A percentile compares a stretch with the other conserved stretches of the same genome.
Conservation (phyloP, 2,888 invertebrate genomes). For the Pyrrhosoma nymphula region DNA sequence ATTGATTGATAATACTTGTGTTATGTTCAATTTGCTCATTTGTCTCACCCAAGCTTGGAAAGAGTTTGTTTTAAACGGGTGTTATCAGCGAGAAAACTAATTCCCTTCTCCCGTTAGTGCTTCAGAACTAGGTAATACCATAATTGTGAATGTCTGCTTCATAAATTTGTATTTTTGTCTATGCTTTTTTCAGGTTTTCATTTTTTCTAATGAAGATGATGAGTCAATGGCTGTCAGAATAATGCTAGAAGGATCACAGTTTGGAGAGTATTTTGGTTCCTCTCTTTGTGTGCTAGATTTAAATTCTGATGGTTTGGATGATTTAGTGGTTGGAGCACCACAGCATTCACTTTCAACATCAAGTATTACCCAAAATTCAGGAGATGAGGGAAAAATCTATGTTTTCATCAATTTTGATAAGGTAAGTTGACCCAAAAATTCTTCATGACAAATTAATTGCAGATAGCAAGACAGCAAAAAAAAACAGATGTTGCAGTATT, state of each 20-base stretch:
- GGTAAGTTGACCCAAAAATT: neutral
- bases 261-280: slow-evolving; percentile 85
- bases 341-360: slow-evolving; percentile 73
- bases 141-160: too few relatives aligned
- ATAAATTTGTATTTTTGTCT: too few relatives aligned
- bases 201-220: slow-evolving; percentile 36
- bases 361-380: slow-evolving; percentile 73
- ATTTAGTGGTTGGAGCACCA: slow-evolving; percentile 84
- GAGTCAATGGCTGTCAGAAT: slow-evolving; percentile 9
- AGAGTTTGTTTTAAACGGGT: too few relatives aligned
- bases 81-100: too few relatives aligned
- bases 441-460: too few relatives aligned
- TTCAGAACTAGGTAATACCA: too few relatives aligned
- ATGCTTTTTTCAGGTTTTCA: slow-evolving; percentile 49
- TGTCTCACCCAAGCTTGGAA: too few relatives aligned
- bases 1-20: too few relatives aligned
- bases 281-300: slow-evolving; percentile 82
- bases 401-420: slow-evolving; percentile 77
- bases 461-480: too few relatives aligned
- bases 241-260: slow-evolving; percentile 78
- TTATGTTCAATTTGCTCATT: too few relatives aligned
- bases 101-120: too few relatives aligned
- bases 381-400: slow-evolving; percentile 83
- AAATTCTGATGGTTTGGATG: slow-evolving; percentile 83
- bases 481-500: too few relatives aligned